A percentile compares a stretch with the other conserved stretches of the same genome.
Conservation (phyloP, 2,113 vertebrate genomes). For the Rhinolophus ferrumequinum region DNA sequence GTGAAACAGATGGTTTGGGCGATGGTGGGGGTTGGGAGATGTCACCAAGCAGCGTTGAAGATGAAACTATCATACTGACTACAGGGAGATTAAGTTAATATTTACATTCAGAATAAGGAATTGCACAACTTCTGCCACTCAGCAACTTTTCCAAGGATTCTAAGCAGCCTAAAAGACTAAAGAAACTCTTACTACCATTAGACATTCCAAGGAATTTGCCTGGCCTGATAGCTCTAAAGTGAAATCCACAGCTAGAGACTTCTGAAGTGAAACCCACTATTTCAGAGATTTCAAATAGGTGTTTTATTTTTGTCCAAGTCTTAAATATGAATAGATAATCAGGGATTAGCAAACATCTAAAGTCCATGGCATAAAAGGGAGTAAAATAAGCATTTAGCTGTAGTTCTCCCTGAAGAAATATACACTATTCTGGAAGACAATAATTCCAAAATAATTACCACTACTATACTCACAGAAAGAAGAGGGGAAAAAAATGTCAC, state of each 20-base stretch:
- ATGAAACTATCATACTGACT: neutral
- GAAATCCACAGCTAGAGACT: neutral
- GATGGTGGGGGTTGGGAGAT: no score
- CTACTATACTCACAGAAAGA: neutral
- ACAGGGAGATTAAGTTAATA: neutral
- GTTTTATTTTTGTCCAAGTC: neutral
- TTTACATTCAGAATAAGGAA: neutral
- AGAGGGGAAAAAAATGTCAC: neutral
- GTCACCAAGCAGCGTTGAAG: neutral
- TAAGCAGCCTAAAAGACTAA: neutral
- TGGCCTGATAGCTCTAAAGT: neutral
- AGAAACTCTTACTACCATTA: neutral
- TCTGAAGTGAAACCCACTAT: neutral
- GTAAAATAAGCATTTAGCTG: neutral
- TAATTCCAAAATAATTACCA: neutral
- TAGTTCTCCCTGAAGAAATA: neutral
- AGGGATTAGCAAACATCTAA: conserved; percentile 15
- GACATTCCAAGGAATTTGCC: neutral
- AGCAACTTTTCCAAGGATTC: neutral
- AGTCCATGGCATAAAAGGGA: neutral
- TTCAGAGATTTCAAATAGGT: neutral
- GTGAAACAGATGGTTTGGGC: neutral
- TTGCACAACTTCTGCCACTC: neutral
- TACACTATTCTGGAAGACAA: neutral
- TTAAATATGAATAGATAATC: neutral